Conservation (phyloP, 1,140 invertebrate species). For the Ganaspis sp. region DNA sequence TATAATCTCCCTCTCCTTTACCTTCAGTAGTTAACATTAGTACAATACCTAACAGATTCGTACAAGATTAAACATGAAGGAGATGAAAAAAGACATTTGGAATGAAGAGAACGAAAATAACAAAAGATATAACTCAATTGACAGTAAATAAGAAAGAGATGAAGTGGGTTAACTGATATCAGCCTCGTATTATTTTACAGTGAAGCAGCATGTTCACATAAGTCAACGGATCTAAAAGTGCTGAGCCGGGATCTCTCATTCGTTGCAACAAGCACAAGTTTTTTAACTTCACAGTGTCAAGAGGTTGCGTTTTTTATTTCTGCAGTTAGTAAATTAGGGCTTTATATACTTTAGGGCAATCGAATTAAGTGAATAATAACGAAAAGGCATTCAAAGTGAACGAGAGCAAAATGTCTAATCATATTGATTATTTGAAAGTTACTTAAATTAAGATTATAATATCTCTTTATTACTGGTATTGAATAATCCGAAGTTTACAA, state of each 20-base stretch:
- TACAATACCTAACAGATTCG: neutral
- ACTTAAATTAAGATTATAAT: too few species aligned
- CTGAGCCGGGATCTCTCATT: constrained; percentile 58
- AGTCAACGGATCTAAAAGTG: constrained; percentile 58
- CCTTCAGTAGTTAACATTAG: constrained; percentile 33
- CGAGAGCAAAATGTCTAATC: too few species aligned
- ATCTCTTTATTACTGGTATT: too few species aligned
- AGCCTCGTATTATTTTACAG: constrained; percentile 72
- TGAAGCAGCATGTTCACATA: constrained; percentile 69
- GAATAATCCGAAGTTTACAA: too few species aligned
- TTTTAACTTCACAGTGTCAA: constrained; percentile 59
- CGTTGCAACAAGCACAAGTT: constrained; percentile 73
- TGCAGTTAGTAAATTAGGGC: neutral
- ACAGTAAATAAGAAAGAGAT: constrained; percentile 31
- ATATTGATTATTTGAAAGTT: too few species aligned
- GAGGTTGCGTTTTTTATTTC: constrained; percentile 32
- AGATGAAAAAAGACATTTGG: neutral
- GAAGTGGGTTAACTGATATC: constrained; percentile 61
- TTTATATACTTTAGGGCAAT: neutral
- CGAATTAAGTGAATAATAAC: neutral
- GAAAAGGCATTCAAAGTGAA: too few species aligned
- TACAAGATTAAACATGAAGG: constrained; percentile 26
- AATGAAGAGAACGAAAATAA: constrained; percentile 3
- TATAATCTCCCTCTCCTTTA: constrained; percentile 57
- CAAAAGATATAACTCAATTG: neutral